Evolutionary conservation across 2,797 vertebrate species (phyloP).

Genomic region (Lepilemur septentrionalis): DNA sequence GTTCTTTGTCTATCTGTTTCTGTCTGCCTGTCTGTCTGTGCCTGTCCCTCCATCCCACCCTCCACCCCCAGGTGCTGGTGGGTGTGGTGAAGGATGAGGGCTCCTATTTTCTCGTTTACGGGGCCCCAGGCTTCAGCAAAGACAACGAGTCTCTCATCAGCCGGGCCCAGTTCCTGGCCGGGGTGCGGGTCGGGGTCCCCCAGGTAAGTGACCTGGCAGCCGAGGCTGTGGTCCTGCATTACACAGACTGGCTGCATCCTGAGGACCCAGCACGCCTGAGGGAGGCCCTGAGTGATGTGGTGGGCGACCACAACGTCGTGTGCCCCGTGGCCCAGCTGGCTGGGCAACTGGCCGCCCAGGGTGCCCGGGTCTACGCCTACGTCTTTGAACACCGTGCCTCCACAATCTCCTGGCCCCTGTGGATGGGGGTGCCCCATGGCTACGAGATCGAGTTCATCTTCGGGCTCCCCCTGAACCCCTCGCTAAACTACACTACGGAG

Average conservation of each 20-base stretch:
- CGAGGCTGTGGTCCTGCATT: conserved; percentile 95
- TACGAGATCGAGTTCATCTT: conserved; percentile 98
- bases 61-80: conserved; percentile 84
- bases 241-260: conserved; percentile 95
- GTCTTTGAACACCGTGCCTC: conserved; percentile 94
- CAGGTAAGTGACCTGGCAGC: conserved; percentile 93
- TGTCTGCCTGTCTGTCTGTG: conserved; percentile 59
- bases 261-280: conserved; percentile 92
- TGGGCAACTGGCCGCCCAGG: conserved; percentile 86
- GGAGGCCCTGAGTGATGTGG: conserved; percentile 93
- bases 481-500: conserved; percentile 91
- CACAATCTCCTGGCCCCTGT: conserved; percentile 93
- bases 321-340: conserved; percentile 93
- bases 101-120: conserved; percentile 94
- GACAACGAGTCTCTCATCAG: conserved; percentile 95
- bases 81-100: conserved; percentile 96
- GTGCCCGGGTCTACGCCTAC: conserved; percentile 89
- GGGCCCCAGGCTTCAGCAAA: conserved; percentile 95
- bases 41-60: conserved; percentile 31
- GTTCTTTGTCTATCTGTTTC: conserved; percentile 65
- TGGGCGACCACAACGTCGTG: conserved; percentile 95
- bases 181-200: conserved; percentile 92
- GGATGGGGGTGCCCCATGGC: conserved; percentile 98
- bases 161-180: conserved; percentile 92
- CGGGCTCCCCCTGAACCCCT: conserved; percentile 91